Base-by-base conservation (phyloP, 2,888 invertebrate genomes). In the Dusona sp. region DNA sequence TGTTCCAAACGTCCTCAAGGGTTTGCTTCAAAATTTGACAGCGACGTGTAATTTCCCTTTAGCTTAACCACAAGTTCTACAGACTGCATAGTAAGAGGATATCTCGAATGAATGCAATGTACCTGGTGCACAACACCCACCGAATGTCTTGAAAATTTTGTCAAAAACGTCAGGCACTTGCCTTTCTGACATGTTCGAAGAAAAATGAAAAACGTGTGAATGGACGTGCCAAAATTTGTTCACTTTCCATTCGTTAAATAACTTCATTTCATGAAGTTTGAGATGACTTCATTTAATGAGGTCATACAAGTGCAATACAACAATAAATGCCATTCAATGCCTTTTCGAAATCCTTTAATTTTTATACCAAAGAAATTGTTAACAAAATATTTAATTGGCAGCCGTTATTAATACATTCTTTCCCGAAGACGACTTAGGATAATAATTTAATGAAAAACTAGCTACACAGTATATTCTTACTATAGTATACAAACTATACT, bases 21-120 rank as follows among this genome's bases (percentile, higher is more conserved):
- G 57, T 78, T 57, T 48, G 42, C 4, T 36, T 2, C 38, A 61
- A 67, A 38, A 68, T 57, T 61, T 25, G 38, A 45, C 33, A 61
- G 75, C 70, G 57, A 80, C 38, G 70, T 75, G 57, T 42, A 75
- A 68, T 68, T 68, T 75, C 54, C 54, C 33, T 61, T 61, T 72
- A 61, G 72, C 61, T 79, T 64, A 19, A 25, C 45, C n/a, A 4
- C 64, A 11, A 33, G 77, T 48, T 48, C 29, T 48, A 48, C 77
- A 77, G 42, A 65, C 64, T 61, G 61, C 57, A 13, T 42, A 38
- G 74, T 22, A 22, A 57, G 13, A 25, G 22, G 38, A 36, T 16
- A 65, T 51, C 65, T n/a, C 29, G 65, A 9, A n/a, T 64, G 16
- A 29, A 51, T 33, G 36, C 65, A 65, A 77, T 67, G 65, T 65